Base-by-base conservation (phyloP, 2,113 vertebrate species). In the Vombatus ursinus region DNA sequence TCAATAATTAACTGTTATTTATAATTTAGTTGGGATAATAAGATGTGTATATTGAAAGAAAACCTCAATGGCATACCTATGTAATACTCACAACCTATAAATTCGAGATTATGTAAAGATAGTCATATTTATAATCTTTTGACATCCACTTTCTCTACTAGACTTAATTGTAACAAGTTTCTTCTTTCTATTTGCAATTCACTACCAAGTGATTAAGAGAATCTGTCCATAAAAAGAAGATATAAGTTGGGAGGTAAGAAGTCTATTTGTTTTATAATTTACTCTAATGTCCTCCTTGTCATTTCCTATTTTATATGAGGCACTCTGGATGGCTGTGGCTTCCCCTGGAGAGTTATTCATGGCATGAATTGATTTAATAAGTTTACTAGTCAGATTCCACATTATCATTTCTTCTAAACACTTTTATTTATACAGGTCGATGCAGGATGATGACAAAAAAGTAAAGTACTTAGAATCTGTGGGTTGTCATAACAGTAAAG, bases 381-480 rank as follows among this genome's bases (percentile, higher is more conserved):
- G 92, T 94, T 96, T 91, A 94, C 14, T 91, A 93, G 52, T 96
- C 77, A 96, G 92, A 95, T 96, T 52, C 90, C 54, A 94, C 50
- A 24, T 84, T 96, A 95, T 37, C 14, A 37, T 19, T 94, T 92
- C 61, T 92, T 95, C 68, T 92, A 97, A 93, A 84, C 91, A 44
- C 24, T 92, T 95, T 94, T 92, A 49, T 95, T 97, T 47, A 93
- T 50, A 52, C 12, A 53, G 91, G 50, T 96, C 91, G 94, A 44
- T 94, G 77, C 26, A 91, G 93, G 92, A 49, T 44, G 92, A 50
- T 96, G 52, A 95, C 49, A 19, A 52, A 68, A 91, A 89, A 52
- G 24, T 95, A 91, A 68, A 26, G 50, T 89, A 90, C 92, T 89
- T 77, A 24, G 4, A 24, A 1, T n/a, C 92, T 94, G n/a, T 22